phyloP scores from a whole-genome alignment of 1,140 invertebrate genomes.

The Eumeta japonica region DNA sequence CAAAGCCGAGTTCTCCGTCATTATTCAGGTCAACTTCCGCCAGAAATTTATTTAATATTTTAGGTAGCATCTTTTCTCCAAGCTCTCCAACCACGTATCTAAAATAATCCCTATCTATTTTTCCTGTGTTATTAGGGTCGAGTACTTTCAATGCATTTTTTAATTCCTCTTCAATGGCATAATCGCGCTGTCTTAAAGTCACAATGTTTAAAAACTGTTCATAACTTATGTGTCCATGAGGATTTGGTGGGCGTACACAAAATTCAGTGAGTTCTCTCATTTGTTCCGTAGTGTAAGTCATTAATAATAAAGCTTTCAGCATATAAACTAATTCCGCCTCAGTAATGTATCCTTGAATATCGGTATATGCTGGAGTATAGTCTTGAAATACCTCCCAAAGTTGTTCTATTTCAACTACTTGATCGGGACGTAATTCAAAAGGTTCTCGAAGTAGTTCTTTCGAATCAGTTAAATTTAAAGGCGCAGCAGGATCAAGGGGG shows the following conservation, averaged over 20 bases:
- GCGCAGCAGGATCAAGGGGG: conserved; percentile 40
- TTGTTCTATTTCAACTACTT: conserved; percentile 39
- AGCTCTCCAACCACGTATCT: conserved; percentile 31
- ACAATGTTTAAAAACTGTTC: conserved; percentile 48
- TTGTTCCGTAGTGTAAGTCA: conserved; percentile 42
- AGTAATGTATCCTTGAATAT: conserved; percentile 40
- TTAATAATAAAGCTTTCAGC: conserved; percentile 38
- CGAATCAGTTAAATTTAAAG: conserved; percentile 37
- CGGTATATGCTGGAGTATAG: conserved; percentile 44
- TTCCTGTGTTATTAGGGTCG: conserved; percentile 32
- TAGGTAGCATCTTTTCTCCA: conserved; percentile 36
- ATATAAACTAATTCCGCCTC: conserved; percentile 45
- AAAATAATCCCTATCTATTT: conserved; percentile 33
- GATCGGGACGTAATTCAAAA: conserved; percentile 38
- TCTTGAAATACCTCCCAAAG: conserved; percentile 44
- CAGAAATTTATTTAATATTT: conserved; percentile 34
- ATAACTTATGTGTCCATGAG: conserved; percentile 36
- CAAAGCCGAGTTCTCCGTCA: conserved; percentile 43
- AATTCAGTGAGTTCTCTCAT: conserved; percentile 35
- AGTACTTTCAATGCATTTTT: conserved; percentile 33
- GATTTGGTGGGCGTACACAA: conserved; percentile 39
- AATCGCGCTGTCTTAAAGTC: conserved; percentile 37
- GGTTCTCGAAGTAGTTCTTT: conserved; percentile 35
- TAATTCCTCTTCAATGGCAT: conserved; percentile 40
- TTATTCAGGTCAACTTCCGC: conserved; percentile 47